Evolutionary conservation across 2,797 vertebrate species (phyloP), one percentile per base, ranked within the genome.

Genomic region (Nothura maculosa): DNA sequence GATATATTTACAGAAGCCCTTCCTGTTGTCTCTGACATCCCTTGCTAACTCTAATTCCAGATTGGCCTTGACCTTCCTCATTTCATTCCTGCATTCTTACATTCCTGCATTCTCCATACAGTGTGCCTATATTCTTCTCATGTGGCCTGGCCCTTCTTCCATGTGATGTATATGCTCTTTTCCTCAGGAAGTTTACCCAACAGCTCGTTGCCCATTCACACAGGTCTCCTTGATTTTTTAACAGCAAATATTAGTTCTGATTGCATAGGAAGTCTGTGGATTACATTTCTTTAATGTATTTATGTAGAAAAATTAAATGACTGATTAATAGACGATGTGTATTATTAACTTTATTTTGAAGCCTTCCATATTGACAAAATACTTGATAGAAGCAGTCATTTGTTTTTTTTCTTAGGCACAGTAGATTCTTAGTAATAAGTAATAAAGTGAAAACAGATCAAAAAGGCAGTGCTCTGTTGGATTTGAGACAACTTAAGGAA

Each of bases 361-460:
- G 34, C 45, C 14, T 69, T 92, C 15, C 12, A 67, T 7, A 0
- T 75, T 87, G 79, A 92, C 45, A 69, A 66, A 69, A 55, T 82
- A 52, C 18, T 91, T 73, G 69, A 47, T 76, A 62, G 43, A 82
- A 91, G 28, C 38, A 75, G 38, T 67, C 85, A 12, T 69, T 2
- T 72, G 27, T 0, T 27, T 32, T 81, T 81, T 76, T 74, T 34
- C 34, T 67, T 81, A 14, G 25, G 34, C 38, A 13, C 14, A 32
- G 61, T 83, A 75, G 42, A 67, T 77, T 89, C 34, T 60, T 55
- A 28, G 34, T 72, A 80, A 60, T 63, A 73, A 91, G 34, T 72
- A 80, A 60, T 63, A 73, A 91, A 93, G 60, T 89, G 60, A 92
- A 89, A 94, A 77, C 78, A 85, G 63, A 72, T 92, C 67, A 89